Evolutionary conservation across 2,797 vertebrate species (phyloP).

Genomic region (Harpagifer antarcticus): DNA sequence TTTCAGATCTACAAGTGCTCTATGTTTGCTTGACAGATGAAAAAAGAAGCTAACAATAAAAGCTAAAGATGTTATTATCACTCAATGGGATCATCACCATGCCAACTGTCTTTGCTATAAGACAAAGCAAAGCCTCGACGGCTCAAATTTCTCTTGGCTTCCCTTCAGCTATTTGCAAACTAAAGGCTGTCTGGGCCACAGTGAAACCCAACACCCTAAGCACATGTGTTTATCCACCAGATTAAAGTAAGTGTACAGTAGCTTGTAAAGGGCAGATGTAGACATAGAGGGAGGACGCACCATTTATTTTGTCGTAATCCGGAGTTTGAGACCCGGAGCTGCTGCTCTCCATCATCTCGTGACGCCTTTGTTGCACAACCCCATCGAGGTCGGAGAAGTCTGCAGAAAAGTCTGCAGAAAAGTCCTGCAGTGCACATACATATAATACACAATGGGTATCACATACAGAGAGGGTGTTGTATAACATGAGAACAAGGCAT

Average conservation of each 20-base stretch:
- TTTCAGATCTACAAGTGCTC: background rate
- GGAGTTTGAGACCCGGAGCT: conserved; percentile 94
- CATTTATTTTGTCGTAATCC: conserved; percentile 90
- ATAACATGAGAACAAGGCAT: conserved; percentile 28
- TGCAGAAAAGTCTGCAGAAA: conserved; percentile 87
- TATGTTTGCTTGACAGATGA: background rate
- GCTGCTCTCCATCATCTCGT: conserved; percentile 91
- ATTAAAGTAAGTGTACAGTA: background rate
- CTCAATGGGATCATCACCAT: background rate
- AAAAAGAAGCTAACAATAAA: background rate
- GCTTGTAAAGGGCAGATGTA: background rate
- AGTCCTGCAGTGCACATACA: conserved; percentile 80
- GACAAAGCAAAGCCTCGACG: conserved; percentile 17
- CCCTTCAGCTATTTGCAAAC: conserved; percentile 31
- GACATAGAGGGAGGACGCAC: conserved; percentile 67
- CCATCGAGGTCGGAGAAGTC: conserved; percentile 91
- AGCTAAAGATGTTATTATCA: background rate
- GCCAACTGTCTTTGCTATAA: background rate
- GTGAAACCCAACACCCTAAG: conserved; percentile 33
- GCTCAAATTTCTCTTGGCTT: conserved; percentile 43
- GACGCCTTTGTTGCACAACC: conserved; percentile 84
- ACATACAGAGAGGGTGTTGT: conserved; percentile 32
- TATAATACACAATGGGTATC: conserved; percentile 20
- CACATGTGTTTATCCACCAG: conserved; percentile 1
- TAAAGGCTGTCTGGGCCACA: conserved; percentile 17